Evolutionary conservation across 2,113 vertebrate species (phyloP).

Genomic region (Eupsittula cactorum): DNA sequence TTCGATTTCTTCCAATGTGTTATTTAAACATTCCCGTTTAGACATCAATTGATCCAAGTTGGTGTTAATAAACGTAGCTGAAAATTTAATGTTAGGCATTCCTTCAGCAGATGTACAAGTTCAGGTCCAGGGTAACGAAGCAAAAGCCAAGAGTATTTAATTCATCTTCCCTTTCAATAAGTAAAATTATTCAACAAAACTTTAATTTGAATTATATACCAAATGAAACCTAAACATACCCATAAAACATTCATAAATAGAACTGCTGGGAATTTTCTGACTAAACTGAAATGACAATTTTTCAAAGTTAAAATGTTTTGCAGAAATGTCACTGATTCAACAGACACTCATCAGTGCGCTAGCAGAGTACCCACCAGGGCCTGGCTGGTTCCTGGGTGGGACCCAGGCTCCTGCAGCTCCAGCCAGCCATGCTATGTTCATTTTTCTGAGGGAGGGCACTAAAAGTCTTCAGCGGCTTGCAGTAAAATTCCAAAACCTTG

Average conservation of each 20-base stretch:
- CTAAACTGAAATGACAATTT: neutral
- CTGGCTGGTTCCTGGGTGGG: neutral
- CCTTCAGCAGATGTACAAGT: neutral
- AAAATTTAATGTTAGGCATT: neutral
- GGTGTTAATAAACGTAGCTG: neutral
- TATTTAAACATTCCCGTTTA: constrained; percentile 62
- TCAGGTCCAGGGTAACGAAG: neutral
- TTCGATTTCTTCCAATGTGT: constrained; percentile 16
- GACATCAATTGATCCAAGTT: constrained; percentile 18
- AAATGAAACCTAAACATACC: neutral
- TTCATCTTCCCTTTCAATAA: neutral
- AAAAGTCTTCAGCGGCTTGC: neutral
- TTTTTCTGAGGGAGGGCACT: neutral
- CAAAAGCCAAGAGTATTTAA: neutral
- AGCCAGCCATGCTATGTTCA: fast-evolving
- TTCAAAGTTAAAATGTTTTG: neutral
- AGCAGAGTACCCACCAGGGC: neutral
- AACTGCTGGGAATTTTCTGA: neutral
- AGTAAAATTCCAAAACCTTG: neutral
- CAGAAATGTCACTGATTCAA: neutral
- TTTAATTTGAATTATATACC: neutral
- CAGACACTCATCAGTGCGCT: neutral
- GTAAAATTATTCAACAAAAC: neutral
- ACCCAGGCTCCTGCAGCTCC: neutral
- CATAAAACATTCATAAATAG: neutral